These are phyloP conservation scores for Sphaerodactylus townsendi DNA, from an alignment of 2,113 vertebrate genomes.

Conservation along the genomic window DNA sequence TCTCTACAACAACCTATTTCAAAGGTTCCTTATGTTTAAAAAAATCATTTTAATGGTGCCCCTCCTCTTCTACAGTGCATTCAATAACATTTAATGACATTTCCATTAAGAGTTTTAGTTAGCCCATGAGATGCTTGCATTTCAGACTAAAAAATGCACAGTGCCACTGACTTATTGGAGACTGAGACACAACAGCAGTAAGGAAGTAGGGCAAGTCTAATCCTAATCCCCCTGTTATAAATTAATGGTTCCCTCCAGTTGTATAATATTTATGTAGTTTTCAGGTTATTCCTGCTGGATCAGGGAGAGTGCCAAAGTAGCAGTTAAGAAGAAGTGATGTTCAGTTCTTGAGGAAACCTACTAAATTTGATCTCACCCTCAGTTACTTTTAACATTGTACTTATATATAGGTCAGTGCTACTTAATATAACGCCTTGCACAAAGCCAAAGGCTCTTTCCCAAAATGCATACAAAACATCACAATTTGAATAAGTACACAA, in stretches of 20 bases:
- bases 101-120: not conserved
- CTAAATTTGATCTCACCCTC: not conserved
- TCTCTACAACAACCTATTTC: not conserved
- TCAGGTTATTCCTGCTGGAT: not conserved
- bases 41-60: not conserved
- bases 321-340: not conserved
- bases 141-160: not conserved
- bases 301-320: not conserved
- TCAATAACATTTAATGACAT: not conserved
- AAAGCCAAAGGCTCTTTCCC: not conserved
- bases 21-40: not conserved
- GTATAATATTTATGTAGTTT: not conserved
- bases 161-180: not conserved
- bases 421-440: not conserved
- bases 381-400: not conserved
- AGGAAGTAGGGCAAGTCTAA: not conserved
- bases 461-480: not conserved
- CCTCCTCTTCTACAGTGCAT: not conserved
- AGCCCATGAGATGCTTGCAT: not conserved
- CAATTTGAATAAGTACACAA: constrained; percentile 8
- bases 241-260: not conserved
- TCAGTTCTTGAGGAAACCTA: not conserved
- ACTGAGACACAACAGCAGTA: not conserved
- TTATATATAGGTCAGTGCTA: not conserved
- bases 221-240: not conserved